Evolutionary conservation across 2,888 invertebrate species (phyloP), one percentile per base, ranked within the genome.

Genomic region (Anodontia alba): DNA sequence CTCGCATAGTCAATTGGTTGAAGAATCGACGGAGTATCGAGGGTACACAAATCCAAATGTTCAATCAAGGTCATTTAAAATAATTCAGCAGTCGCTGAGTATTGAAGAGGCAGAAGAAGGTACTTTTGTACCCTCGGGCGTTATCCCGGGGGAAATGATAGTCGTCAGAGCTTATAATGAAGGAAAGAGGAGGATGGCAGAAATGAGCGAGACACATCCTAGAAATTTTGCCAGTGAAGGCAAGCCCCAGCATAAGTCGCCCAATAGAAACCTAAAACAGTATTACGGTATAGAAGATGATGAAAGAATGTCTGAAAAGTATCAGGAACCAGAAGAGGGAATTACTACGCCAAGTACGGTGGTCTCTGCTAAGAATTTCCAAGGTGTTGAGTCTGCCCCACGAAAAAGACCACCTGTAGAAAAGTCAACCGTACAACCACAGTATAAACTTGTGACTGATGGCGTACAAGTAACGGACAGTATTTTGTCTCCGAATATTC

Each of bases 11-110:
- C 51, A 49, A 17, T 43, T 81, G 67, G 84, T 88, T 0, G 90
- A 90, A 71, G 90, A 90, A 66, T 80, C 90, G 31, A 86, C 89
- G 5, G 80, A 79, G 42, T 90, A 89, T 75, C 76, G 86, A 42
- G 90, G 90, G 8, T 88, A 88, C 79, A 89, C 87, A 12, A 90
- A 91, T 80, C 90, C 92, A 23, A 89, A 89, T 73, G 87, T 89
- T 7, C 92, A 92, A 80, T 91, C 91, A 12, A 86, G 92, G 29
- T 92, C 90, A 20, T 91, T 92, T 81, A 89, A 88, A 84, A 90
- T 91, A 36, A 84, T 92, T 10, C 89, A 90, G 71, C 87, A 90
- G 38, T 84, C 90, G 1, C 86, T 92, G 17, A 86, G 81, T 57
- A 88, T 87, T 46, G 83, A 88, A 68, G 89, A 89, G 62, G 88